Evolutionary conservation across 2,797 vertebrate species (phyloP).

Genomic region (Mastacembelus armatus): DNA sequence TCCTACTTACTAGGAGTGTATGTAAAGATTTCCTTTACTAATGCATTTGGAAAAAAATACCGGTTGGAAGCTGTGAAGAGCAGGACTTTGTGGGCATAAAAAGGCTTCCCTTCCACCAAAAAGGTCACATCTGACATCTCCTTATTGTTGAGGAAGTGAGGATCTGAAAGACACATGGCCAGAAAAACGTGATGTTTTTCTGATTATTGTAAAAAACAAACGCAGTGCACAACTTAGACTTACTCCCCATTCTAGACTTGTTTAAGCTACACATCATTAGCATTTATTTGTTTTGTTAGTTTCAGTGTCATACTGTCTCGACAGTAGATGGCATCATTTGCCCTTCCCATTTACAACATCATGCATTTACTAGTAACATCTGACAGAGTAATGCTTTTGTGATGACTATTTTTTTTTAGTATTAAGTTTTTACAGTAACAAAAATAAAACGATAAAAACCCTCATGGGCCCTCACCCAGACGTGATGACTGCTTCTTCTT

Average conservation of each 20-base stretch:
- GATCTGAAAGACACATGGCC: conserved; percentile 73
- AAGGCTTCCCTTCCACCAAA: conserved; percentile 87
- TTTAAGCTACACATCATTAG: neutral
- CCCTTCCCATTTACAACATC: neutral
- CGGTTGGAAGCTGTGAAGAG: conserved; percentile 86
- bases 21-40: neutral
- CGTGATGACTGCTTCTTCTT: conserved; percentile 84
- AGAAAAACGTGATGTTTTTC: conserved; percentile 23
- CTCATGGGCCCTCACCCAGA: conserved; percentile 75
- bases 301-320: conserved; percentile 10
- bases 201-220: conserved; percentile 13
- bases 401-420: neutral
- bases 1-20: too few relatives aligned
- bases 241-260: neutral
- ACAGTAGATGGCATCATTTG: conserved; percentile 69
- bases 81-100: conserved; percentile 87
- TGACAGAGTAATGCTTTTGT: neutral
- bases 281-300: neutral
- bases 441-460: neutral
- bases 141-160: conserved; percentile 87
- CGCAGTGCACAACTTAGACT: neutral
- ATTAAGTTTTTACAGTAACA: neutral
- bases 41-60: conserved; percentile 53
- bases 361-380: neutral
- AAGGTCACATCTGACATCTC: conserved; percentile 89